Evolutionary conservation across 35 echinoderm and acorn worm species (phyloP), one percentile per base, ranked within the genome.

Genomic region (Heliocidaris erythrogramma): DNA sequence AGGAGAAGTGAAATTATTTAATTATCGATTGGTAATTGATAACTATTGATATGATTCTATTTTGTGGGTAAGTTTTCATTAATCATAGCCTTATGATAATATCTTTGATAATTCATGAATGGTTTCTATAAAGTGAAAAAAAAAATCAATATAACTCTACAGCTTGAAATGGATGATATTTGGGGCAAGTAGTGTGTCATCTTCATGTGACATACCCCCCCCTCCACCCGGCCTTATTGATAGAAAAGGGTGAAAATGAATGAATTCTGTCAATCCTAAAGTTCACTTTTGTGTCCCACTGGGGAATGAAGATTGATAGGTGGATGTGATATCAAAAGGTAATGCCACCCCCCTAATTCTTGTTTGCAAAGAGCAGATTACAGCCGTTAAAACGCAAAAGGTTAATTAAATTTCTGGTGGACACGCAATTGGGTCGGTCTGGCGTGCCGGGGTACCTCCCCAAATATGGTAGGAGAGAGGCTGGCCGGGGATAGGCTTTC

Each of bases 391-490:
- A 92, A 59, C 14, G 48, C 48, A 30, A 59, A n/a, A 48, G 48
- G 47, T 32, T 59, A 92, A 92, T 92, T 92, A 92, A 92, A 92
- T 92, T 92, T 92, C n/a, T 92, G 91, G 49, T 30, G 47, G 50
- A 59, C 47, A 49, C 12, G 87, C 31, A 92, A 59, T 48, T 92
- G 91, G 91, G 91, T 48, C 29, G 50, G 65, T 78, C 27, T n/a
- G 91, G 21, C 49, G 48, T 59, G 49, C 31, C 65, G 3, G 91
- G 29, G 48, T 13, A 92, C 47, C 91, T 48, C 29, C 49, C 29
- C 48, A 92, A 59, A 78, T 78, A 78, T 78, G 65, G 47, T 31
- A 14, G 30, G 31, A 89, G 87, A 92, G 91, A 89, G 91, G 91
- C 91, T 18, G 29, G 47, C 48, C 91, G 29, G 50, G 35, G 91